A percentile compares a stretch with the other conserved stretches of the same genome.
These are phyloP conservation scores for Octonoba sinensis DNA, from an alignment of 2,888 invertebrate species.

Conservation along the genomic window DNA sequence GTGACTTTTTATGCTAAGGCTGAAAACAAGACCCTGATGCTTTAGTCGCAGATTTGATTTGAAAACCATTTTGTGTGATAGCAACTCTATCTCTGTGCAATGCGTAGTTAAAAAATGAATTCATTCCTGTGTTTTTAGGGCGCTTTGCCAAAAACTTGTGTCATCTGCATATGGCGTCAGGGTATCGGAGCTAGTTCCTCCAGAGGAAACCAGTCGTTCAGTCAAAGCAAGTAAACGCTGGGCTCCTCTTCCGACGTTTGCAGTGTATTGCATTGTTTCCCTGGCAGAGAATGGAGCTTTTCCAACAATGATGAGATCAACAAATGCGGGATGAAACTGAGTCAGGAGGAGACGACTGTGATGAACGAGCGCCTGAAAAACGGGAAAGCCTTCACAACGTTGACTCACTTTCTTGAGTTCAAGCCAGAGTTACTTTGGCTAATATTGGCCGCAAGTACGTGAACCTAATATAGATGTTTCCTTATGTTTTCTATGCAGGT, in stretches of 20 bases:
- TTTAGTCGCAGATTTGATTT: too few species aligned
- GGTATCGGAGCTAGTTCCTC: not conserved
- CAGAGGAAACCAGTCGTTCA: conserved; percentile 46
- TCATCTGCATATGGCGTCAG: conserved; percentile 54
- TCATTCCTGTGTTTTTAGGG: not conserved
- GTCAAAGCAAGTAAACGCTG: conserved; percentile 42
- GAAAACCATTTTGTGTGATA: too few species aligned
- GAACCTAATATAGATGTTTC: conserved; percentile 47
- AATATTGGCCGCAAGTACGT: conserved; percentile 48
- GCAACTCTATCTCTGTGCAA: too few species aligned
- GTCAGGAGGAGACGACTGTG: conserved; percentile 37
- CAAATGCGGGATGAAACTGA: conserved; percentile 42
- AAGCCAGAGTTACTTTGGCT: conserved; percentile 47
- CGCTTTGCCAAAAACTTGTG: conserved; percentile 39
- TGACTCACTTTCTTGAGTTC: conserved; percentile 60
- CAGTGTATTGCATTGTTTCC: conserved; percentile 57
- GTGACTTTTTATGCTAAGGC: too few species aligned
- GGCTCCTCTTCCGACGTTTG: conserved; percentile 22
- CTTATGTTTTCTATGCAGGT: conserved; percentile 28
- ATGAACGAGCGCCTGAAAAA: conserved; percentile 45
- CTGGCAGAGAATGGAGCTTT: conserved; percentile 50
- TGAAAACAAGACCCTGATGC: too few species aligned
- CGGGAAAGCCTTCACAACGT: conserved; percentile 37
- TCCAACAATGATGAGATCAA: conserved; percentile 55
- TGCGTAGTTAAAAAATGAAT: conserved; percentile 6